Base-by-base conservation (phyloP, 2,113 vertebrate genomes). In the Taxidea taxus region DNA sequence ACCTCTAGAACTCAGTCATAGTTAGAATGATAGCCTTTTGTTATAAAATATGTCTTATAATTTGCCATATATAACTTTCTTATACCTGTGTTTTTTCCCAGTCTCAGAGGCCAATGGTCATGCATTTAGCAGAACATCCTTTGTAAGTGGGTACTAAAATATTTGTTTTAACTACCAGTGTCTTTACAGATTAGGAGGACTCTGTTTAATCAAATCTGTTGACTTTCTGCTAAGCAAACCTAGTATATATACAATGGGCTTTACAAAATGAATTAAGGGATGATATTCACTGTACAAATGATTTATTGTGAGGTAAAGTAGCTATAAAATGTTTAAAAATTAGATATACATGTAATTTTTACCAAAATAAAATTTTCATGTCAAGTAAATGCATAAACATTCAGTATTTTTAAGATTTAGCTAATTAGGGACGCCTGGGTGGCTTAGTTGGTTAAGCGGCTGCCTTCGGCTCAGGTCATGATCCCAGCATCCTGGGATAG, bases 181-280 rank as follows among this genome's bases (percentile, higher is more conserved):
- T 82, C 85, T 87, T 91, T 89, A 88, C 21, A 58, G 82, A 51
- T 85, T 82, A 68, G 70, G 80, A 86, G 20, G 87, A 68, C 62
- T 42, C 34, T 95, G 18, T 88, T 87, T 88, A 88, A 91, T 95
- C 23, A 93, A 81, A 72, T 83, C 49, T 95, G 42, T 74, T 88
- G 85, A 92, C 51, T 85, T 90, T 92, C 62, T 87, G 68, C 49
- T 88, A 77, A 89, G 42, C 13, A 93, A 85, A 49, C 20, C 7
- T 87, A 18, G 12, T 39, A 34, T 83, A 44, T 58, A 27, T 44
- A 81, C 39, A 90, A 81, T 81, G 31, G 37, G 10, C 39, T 87
- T 62, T 56, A 70, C 16, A 77, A 90, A 90, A 21, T 83, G 34
- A 89, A 94, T 31, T 39, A 80, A 37, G 5, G 4, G n/a, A 34